These are phyloP conservation scores for Microcebus tavaratra DNA, from an alignment of 2,113 vertebrate genomes.

Conservation along the genomic window DNA sequence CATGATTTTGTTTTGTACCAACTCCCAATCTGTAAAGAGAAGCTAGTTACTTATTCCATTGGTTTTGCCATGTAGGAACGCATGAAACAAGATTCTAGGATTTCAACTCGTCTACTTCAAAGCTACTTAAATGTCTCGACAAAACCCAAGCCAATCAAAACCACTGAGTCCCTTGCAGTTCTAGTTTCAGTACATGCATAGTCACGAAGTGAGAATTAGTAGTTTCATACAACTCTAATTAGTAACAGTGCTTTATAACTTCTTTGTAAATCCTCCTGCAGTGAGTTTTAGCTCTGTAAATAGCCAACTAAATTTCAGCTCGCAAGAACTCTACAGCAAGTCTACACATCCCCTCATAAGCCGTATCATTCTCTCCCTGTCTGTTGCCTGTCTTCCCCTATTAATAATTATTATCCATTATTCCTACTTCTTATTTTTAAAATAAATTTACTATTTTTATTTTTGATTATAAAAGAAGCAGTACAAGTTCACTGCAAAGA, in stretches of 20 bases:
- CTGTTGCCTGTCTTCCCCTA: not conserved
- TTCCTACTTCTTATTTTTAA: not conserved
- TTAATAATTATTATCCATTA: not conserved
- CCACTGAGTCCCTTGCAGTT: not conserved
- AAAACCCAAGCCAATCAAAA: not conserved
- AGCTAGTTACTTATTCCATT: not conserved
- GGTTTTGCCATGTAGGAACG: not conserved
- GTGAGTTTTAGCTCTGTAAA: conserved; percentile 55
- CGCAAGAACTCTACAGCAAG: conserved; percentile 69
- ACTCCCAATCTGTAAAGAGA: not conserved
- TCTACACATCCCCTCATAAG: not conserved
- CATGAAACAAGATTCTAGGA: not conserved
- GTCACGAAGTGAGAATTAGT: conserved; percentile 68
- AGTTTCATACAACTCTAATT: conserved; percentile 69
- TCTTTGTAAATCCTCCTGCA: conserved; percentile 46
- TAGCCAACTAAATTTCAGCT: conserved; percentile 58
- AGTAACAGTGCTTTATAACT: conserved; percentile 39
- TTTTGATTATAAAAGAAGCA: not conserved
- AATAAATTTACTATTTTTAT: not conserved
- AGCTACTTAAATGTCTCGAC: not conserved
- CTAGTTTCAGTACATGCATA: conserved; percentile 47
- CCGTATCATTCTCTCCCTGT: not conserved
- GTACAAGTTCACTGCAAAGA: not conserved
- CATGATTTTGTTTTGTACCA: not conserved
- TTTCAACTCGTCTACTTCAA: conserved; percentile 3